Evolutionary conservation across 1,140 invertebrate species (phyloP).

Genomic region (Calycopis cecrops): DNA sequence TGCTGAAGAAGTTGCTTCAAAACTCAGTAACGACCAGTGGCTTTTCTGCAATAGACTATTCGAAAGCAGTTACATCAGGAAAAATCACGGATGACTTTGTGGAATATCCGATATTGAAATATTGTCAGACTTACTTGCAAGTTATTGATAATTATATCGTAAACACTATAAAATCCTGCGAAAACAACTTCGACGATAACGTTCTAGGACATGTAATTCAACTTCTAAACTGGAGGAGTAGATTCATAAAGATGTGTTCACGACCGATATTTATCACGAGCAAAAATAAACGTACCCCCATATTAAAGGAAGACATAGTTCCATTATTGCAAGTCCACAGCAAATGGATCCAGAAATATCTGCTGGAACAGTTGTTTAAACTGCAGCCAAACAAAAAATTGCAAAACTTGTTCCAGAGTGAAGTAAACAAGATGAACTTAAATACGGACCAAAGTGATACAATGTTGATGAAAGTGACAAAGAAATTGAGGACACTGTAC

Average conservation of each 20-base stretch:
- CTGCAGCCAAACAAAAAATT: constrained; percentile 27
- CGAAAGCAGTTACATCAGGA: constrained; percentile 42
- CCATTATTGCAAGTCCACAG: constrained; percentile 70
- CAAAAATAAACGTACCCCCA: constrained; percentile 46
- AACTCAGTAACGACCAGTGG: constrained; percentile 19
- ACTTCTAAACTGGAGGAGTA: constrained; percentile 66
- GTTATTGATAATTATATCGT: constrained; percentile 54
- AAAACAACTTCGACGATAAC: constrained; percentile 35
- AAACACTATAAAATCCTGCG: constrained; percentile 37
- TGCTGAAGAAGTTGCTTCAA: constrained; percentile 33
- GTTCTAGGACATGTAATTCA: constrained; percentile 38
- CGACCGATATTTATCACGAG: constrained; percentile 43
- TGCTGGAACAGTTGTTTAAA: constrained; percentile 49
- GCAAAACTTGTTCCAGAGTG: constrained; percentile 30
- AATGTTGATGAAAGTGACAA: constrained; percentile 40
- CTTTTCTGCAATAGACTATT: constrained; percentile 60
- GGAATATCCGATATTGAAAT: constrained; percentile 70
- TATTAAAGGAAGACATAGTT: constrained; percentile 60
- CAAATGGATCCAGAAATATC: constrained; percentile 76
- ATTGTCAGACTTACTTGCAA: constrained; percentile 58
- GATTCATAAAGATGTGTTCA: constrained; percentile 59
- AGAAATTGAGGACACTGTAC: constrained; percentile 52
- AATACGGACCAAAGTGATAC: constrained; percentile 34
- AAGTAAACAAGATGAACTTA: constrained; percentile 29
- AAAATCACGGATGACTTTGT: constrained; percentile 63